Percentiles rank a stretch among this genome's conserved stretches.
phyloP scores from a whole-genome alignment of 1,140 invertebrate genomes.

The Adoxophyes honmai region DNA sequence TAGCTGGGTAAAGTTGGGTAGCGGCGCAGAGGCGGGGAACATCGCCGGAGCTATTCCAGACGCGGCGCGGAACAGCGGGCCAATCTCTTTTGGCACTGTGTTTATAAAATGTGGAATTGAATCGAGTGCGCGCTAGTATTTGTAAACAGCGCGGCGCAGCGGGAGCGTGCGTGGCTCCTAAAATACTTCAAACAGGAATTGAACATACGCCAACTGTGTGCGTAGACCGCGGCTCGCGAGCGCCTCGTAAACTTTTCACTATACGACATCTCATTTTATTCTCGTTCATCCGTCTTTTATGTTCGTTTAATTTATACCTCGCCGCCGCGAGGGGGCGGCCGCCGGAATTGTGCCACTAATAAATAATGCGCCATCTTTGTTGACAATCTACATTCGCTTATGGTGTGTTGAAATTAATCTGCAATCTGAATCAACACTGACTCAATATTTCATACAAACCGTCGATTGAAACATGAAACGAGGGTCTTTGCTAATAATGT shows the following conservation, averaged over 20 bases:
- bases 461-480: too few species aligned
- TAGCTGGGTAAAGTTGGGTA: not conserved
- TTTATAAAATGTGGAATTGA: constrained; percentile 70
- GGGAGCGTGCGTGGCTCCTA: constrained; percentile 56
- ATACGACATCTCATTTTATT: constrained; percentile 70
- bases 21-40: not conserved
- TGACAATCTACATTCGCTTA: constrained; percentile 18
- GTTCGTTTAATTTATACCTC: constrained; percentile 52
- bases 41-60: not conserved
- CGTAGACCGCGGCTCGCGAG: constrained; percentile 62
- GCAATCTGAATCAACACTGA: too few species aligned
- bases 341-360: constrained; percentile 35
- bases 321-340: constrained; percentile 24
- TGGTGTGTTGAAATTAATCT: not conserved
- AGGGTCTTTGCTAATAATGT: too few species aligned
- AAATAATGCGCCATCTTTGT: constrained; percentile 20
- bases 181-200: constrained; percentile 73
- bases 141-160: constrained; percentile 61
- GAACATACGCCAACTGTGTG: constrained; percentile 71
- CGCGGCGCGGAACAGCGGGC: constrained; percentile 17
- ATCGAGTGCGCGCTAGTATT: constrained; percentile 69
- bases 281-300: constrained; percentile 56
- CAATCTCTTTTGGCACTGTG: constrained; percentile 56
- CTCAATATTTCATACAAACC: too few species aligned
- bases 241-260: constrained; percentile 66